A percentile compares a stretch with the other conserved stretches of the same genome.
Evolutionary conservation across 1,140 invertebrate genomes (phyloP).

Genomic region (Condylostylus longicornis): DNA sequence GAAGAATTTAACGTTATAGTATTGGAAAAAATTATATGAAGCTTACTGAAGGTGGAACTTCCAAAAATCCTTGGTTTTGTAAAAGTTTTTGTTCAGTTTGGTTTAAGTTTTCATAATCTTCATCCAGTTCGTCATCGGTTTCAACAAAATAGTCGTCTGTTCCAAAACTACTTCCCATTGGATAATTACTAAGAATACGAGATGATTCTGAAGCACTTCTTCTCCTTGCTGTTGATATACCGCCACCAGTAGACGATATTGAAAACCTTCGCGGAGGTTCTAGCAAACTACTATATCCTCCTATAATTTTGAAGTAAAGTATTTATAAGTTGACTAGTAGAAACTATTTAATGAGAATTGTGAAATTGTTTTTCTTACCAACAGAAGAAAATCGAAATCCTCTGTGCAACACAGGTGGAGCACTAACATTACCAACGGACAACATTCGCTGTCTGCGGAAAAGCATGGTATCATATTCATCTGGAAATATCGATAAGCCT

Average conservation of each 20-base stretch:
- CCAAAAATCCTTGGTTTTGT: constrained; percentile 30
- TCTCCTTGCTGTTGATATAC: too few relatives aligned
- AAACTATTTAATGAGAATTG: background rate
- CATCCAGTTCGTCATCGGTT: constrained; percentile 31
- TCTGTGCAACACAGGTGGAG: constrained; percentile 33
- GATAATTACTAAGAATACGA: constrained; percentile 34
- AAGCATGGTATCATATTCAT: constrained; percentile 37
- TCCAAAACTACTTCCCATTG: constrained; percentile 36
- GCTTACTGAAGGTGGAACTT: constrained; percentile 25
- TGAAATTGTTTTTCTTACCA: constrained; percentile 23
- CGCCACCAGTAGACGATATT: constrained; percentile 33
- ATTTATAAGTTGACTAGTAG: too few relatives aligned
- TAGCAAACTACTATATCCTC: constrained; percentile 51
- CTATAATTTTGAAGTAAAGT: constrained; percentile 18
- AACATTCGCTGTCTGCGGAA: constrained; percentile 37
- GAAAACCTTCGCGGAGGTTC: constrained; percentile 43
- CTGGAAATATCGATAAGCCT: constrained; percentile 36
- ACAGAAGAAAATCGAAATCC: constrained; percentile 49
- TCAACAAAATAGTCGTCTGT: constrained; percentile 35
- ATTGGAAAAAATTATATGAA: background rate
- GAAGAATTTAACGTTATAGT: too few relatives aligned
- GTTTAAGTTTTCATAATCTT: constrained; percentile 17
- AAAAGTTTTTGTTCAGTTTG: constrained; percentile 7
- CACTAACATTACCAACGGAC: constrained; percentile 34
- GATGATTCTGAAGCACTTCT: constrained; percentile 30